These are phyloP conservation scores for Agrochola circellaris DNA, from an alignment of 2,888 invertebrate species.

Conservation along the genomic window DNA sequence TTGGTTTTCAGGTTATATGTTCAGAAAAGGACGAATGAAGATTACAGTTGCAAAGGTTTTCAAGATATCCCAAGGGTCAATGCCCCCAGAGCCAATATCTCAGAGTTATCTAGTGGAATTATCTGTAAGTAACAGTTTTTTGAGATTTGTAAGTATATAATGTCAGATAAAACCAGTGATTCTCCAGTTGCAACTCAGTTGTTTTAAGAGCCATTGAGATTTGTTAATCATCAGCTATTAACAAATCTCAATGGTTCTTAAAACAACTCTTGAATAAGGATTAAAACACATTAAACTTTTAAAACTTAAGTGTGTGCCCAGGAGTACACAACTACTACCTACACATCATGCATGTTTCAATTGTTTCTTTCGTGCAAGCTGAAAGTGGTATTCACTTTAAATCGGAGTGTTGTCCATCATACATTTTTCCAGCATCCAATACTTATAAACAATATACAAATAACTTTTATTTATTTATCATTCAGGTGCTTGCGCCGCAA, in stretches of 20 bases:
- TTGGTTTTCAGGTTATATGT: slow-evolving; percentile 93
- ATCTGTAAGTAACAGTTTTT: slow-evolving; percentile 90
- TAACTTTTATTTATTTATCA: slow-evolving; percentile 16
- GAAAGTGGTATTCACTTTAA: not conserved
- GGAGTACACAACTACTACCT: not conserved
- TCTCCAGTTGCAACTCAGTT: not conserved
- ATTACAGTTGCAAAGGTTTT: slow-evolving; percentile 98
- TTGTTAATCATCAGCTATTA: not conserved
- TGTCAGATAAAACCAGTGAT: slow-evolving; percentile 1
- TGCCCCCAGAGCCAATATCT: slow-evolving; percentile 96
- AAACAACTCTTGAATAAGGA: too few relatives aligned
- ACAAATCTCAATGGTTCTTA: too few relatives aligned
- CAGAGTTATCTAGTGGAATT: slow-evolving; percentile 98
- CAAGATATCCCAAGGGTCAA: slow-evolving; percentile 93
- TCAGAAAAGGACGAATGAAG: slow-evolving; percentile 99
- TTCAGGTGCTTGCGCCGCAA: slow-evolving; percentile 94
- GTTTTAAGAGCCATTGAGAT: not conserved
- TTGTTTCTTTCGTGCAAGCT: not conserved
- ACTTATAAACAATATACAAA: not conserved
- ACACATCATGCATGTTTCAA: not conserved
- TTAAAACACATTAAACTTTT: not conserved
- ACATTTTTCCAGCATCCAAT: not conserved
- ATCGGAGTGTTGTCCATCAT: not conserved
- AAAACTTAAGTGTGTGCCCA: not conserved
- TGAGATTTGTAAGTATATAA: slow-evolving; percentile 6